Evolutionary conservation across 2,888 invertebrate genomes (phyloP).

Genomic region (Cephus spinipes): DNA sequence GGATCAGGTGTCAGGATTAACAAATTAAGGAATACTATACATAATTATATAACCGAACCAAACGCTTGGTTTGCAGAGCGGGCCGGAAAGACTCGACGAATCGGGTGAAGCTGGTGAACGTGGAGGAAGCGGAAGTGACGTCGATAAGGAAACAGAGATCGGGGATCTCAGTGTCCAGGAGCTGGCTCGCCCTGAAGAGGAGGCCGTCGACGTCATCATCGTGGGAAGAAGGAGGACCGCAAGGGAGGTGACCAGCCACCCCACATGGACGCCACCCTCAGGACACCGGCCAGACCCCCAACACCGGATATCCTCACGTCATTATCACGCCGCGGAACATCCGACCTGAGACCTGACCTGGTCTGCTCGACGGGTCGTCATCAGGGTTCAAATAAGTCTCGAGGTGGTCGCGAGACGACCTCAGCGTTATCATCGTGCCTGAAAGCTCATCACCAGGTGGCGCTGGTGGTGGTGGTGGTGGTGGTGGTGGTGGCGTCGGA

Average conservation of each 20-base stretch:
- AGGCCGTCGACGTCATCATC: constrained; percentile 52
- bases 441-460: constrained; percentile 19
- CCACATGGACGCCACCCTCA: constrained; percentile 65
- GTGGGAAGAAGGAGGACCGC: constrained; percentile 31
- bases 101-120: not conserved
- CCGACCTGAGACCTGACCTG: constrained; percentile 47
- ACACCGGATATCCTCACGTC: constrained; percentile 53
- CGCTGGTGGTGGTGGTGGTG: not conserved
- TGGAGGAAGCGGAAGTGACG: not conserved
- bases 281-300: constrained; percentile 53
- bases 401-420: constrained; percentile 7
- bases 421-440: constrained; percentile 31
- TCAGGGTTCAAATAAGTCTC: constrained; percentile 3
- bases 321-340: constrained; percentile 52
- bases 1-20: too few species aligned
- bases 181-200: constrained; percentile 47
- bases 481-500: not conserved
- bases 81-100: not conserved
- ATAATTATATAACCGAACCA: not conserved
- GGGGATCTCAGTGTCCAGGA: constrained; percentile 45
- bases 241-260: constrained; percentile 60
- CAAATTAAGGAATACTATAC: too few species aligned
- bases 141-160: not conserved
- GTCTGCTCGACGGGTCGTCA: constrained; percentile 3
- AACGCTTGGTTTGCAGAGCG: not conserved